phyloP scores from a whole-genome alignment of 2,113 vertebrate genomes.

The Albula glossodonta region DNA sequence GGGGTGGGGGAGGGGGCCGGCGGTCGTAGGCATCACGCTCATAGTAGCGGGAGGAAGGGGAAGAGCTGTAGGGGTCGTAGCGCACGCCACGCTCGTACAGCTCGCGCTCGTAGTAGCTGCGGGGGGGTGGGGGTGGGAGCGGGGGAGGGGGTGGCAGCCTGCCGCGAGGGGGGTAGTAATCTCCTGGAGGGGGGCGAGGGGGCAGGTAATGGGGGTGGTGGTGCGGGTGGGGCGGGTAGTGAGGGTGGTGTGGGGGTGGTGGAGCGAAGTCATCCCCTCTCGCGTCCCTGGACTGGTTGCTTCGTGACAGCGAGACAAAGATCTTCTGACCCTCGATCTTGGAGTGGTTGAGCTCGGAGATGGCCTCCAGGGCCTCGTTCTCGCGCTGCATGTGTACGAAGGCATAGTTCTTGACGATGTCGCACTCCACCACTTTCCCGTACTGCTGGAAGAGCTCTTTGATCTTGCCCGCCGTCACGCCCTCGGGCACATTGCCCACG shows the following conservation, averaged over 20 bases:
- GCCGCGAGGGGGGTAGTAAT: slow-evolving; percentile 46
- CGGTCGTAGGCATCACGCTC: slow-evolving; percentile 57
- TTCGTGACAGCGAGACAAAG: slow-evolving; percentile 66
- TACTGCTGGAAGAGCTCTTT: slow-evolving; percentile 67
- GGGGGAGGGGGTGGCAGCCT: slow-evolving; percentile 46
- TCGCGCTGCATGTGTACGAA: slow-evolving; percentile 73
- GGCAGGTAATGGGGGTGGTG: slow-evolving; percentile 43
- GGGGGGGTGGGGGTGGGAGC: slow-evolving; percentile 43
- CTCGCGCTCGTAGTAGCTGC: slow-evolving; percentile 58
- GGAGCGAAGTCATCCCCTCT: slow-evolving; percentile 44
- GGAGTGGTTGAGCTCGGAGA: slow-evolving; percentile 61
- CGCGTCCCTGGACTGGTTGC: slow-evolving; percentile 56
- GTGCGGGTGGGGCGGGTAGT: slow-evolving; percentile 49
- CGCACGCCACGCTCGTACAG: slow-evolving; percentile 54
- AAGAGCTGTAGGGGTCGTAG: slow-evolving; percentile 58
- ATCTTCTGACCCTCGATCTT: slow-evolving; percentile 66
- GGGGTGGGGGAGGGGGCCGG: slow-evolving; percentile 40
- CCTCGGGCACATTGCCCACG: slow-evolving; percentile 67
- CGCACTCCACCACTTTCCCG: slow-evolving; percentile 69
- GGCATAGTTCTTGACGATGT: slow-evolving; percentile 70
- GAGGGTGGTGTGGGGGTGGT: slow-evolving; percentile 33
- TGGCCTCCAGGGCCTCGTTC: slow-evolving; percentile 65
- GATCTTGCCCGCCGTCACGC: slow-evolving; percentile 62
- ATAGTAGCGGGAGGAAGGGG: slow-evolving; percentile 43
- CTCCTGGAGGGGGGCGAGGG: slow-evolving; percentile 43